Base-by-base conservation (phyloP, 2,888 invertebrate genomes). In the Smittia sp. region DNA sequence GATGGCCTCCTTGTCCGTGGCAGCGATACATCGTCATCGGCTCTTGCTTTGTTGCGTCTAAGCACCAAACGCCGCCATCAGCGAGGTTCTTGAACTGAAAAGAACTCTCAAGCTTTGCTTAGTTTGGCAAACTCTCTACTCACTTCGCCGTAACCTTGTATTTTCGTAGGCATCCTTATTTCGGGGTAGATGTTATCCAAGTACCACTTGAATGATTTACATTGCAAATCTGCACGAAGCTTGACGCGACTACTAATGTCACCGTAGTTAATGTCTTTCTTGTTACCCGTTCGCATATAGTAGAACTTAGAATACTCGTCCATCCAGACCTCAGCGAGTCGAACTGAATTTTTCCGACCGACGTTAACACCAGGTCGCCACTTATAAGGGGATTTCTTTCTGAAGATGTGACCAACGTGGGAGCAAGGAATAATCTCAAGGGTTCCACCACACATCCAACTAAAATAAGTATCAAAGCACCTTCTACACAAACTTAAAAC, bases 121-220 rank as follows among this genome's bases (percentile, higher is more conserved):
- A 32, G 32, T 32, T n/a, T n/a, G n/a, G n/a, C n/a, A 13, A 15
- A 1, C 6, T n/a, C 1, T 15, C 38, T 41, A 4, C 18, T 24
- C 20, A 38, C 11, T 15, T 3, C n/a, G 24, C 58, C 58, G 2
- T 58, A 32, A 3, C 25, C 25, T 15, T 1, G 27, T 27, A 39
- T n/a, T 62, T 72, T 62, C 20, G 38, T 39, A 32, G 72, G 72
- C 20, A 72, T 62, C 1, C 3, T 11, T 27, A 20, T 11, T 22
- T 94, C 93, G 2, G 94, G 94, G 82, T 91, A 94, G 77, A 94
- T 86, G 79, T 88, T 92, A 79, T 92, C 89, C 80, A 94, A 84
- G 81, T 90, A 93, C 93, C 93, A 94, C 80, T 89, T 88, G 85
- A 94, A 94, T 74, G 87, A 86, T 80, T 93, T 91, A 83, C 93